These are phyloP conservation scores for Parthenolecanium corni DNA, from an alignment of 2,888 invertebrate species.

Conservation along the genomic window DNA sequence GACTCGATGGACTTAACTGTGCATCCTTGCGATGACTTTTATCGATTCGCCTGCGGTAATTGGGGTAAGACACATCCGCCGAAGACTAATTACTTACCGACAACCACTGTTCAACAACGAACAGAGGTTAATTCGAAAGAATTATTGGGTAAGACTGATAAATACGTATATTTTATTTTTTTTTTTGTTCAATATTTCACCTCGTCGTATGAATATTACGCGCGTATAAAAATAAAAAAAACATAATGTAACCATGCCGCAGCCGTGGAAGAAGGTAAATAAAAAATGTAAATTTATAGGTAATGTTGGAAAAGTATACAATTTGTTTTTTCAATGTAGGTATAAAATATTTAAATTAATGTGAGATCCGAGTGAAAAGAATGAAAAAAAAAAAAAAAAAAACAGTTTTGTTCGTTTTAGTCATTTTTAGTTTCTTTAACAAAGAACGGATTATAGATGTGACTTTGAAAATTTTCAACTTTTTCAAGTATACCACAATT, in stretches of 20 bases:
- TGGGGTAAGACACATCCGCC: neutral
- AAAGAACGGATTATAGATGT: no score
- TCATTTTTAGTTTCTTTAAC: no score
- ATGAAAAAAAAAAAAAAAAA: no score
- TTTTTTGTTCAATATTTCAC: neutral
- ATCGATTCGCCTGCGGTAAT: constrained; percentile 2
- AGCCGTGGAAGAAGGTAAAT: neutral
- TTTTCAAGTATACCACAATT: no score
- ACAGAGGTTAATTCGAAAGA: neutral
- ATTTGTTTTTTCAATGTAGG: no score
- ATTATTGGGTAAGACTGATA: neutral
- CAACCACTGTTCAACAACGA: neutral
- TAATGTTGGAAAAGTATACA: neutral
- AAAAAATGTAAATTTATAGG: neutral
- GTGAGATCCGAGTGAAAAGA: no score
- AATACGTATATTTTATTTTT: neutral
- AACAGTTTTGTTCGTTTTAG: no score
- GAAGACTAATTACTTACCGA: constrained; percentile 36
- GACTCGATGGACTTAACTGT: neutral
- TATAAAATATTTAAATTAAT: no score
- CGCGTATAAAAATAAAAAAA: neutral
- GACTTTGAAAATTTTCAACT: no score
- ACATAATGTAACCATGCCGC: neutral
- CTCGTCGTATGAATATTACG: neutral
- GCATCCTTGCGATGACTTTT: constrained; percentile 6